Base-by-base conservation (phyloP, 2,888 invertebrate species). In the Pandemis heparana region DNA sequence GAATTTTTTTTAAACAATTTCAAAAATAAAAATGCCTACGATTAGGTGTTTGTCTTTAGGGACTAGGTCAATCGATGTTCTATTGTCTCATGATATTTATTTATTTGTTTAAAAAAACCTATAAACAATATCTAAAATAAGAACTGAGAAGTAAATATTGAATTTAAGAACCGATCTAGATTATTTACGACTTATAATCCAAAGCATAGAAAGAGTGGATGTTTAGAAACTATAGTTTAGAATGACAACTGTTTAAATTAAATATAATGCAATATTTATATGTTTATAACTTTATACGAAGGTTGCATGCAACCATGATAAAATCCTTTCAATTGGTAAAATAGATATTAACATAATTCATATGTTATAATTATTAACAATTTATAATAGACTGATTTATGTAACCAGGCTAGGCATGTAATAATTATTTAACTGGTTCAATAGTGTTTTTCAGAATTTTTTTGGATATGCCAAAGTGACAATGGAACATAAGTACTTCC, bases 121-220 rank as follows among this genome's bases (percentile, higher is more conserved):
- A 10, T 23, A 56, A 68, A 60, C 43, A 48, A 68, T 3, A 43
- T 48, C 63, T 63, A 59, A 39, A 38, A 70, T 71, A 59, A 48
- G 56, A 32, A 61, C 62, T 71, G 71, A 73, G 71, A 77, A 77
- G 46, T 68, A 70, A 77, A 71, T 5, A 23, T n/a, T 67, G 67
- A 76, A 75, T 79, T 71, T 83, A 77, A 77, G 84, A 87, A 88
- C 83, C 84, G 87, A 85, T 85, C 79, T 85, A 87, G 84, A 80
- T 78, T 85, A 87, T 9, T 81, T 79, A 78, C 82, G 82, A 78
- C 77, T 85, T 87, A 43, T 59, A 73, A 89, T 82, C 89, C 88
- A 89, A 89, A 89, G 89, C 88, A 87, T 87, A 82, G 74, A 56
- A 62, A 56, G 62, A 67, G 64, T 75, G 68, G 10, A 56, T 72